phyloP scores from a whole-genome alignment of 92 coral and sea anemone genomes.

The Plumapathes pennacea region DNA sequence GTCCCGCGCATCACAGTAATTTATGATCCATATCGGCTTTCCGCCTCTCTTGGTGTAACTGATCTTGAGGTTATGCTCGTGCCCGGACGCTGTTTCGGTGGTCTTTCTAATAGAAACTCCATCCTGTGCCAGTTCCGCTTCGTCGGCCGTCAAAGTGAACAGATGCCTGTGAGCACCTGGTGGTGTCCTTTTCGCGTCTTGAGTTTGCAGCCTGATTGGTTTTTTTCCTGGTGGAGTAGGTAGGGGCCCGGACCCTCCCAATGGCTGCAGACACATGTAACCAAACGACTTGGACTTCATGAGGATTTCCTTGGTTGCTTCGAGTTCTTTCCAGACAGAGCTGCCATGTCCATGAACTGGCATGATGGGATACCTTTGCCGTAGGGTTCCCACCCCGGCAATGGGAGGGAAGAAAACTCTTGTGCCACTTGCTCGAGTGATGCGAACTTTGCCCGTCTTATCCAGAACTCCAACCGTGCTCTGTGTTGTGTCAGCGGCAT shows the following conservation, averaged over 20 bases:
- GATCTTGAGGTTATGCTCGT: slow-evolving; percentile 37
- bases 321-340: slow-evolving; percentile 81
- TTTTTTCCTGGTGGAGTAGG: slow-evolving; percentile 58
- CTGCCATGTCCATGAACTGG: slow-evolving; percentile 87
- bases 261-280: slow-evolving; percentile 59
- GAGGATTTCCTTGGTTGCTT: slow-evolving; percentile 69
- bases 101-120: slow-evolving; percentile 10
- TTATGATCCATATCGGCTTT: background rate
- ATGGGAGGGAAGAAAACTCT: slow-evolving; percentile 77
- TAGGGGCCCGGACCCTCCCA: slow-evolving; percentile 44
- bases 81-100: slow-evolving; percentile 38
- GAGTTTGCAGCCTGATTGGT: slow-evolving; percentile 35
- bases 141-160: slow-evolving; percentile 24
- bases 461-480: slow-evolving; percentile 67
- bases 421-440: slow-evolving; percentile 75
- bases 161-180: slow-evolving; percentile 59
- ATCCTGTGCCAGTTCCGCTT: slow-evolving; percentile 29
- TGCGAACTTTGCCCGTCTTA: slow-evolving; percentile 33
- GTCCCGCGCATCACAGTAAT: slow-evolving; percentile 4
- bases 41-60: background rate
- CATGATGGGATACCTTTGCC: slow-evolving; percentile 87
- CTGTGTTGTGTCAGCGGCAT: slow-evolving; percentile 74
- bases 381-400: slow-evolving; percentile 57
- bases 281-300: slow-evolving; percentile 63
- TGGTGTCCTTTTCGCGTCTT: slow-evolving; percentile 20